A percentile compares a stretch with the other conserved stretches of the same genome.
Evolutionary conservation across 2,888 invertebrate genomes (phyloP).

Genomic region (Tinea semifulvella): DNA sequence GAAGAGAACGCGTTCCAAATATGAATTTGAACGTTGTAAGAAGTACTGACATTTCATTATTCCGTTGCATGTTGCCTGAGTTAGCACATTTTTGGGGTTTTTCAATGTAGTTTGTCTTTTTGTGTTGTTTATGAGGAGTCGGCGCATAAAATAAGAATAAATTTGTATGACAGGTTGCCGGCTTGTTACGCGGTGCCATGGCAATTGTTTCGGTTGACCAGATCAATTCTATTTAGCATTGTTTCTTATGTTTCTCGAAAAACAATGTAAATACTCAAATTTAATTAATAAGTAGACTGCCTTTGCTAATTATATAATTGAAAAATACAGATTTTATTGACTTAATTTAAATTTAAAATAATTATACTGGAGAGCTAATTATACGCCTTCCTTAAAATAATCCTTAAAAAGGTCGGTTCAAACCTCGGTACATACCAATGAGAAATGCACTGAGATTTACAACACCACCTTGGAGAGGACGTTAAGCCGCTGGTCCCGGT

Average conservation of each 20-base stretch:
- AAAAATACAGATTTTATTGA: too few relatives aligned
- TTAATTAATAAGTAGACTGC: too few relatives aligned
- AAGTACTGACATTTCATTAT: conserved; percentile 59
- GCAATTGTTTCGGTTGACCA: conserved; percentile 31
- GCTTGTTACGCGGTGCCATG: conserved; percentile 13
- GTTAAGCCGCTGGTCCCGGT: too few relatives aligned
- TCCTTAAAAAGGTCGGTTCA: too few relatives aligned
- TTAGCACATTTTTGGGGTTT: conserved; percentile 45
- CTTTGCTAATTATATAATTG: too few relatives aligned
- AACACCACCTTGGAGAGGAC: too few relatives aligned
- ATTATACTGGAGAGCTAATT: too few relatives aligned
- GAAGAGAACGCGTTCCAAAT: conserved; percentile 59
- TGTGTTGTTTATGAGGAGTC: conserved; percentile 34
- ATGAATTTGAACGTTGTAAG: conserved; percentile 62
- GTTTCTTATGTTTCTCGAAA: neutral
- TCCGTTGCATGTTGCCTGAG: conserved; percentile 47
- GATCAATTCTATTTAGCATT: conserved; percentile 37
- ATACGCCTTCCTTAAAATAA: too few relatives aligned
- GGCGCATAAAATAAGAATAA: conserved; percentile 33
- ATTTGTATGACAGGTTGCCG: conserved; percentile 29
- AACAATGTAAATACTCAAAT: too few relatives aligned
- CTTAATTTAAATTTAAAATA: too few relatives aligned
- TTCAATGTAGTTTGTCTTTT: conserved; percentile 32
- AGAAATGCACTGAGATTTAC: too few relatives aligned
- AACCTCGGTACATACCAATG: too few relatives aligned